Conservation (phyloP, 2,888 invertebrate species). For the Epsilonema sp. region DNA sequence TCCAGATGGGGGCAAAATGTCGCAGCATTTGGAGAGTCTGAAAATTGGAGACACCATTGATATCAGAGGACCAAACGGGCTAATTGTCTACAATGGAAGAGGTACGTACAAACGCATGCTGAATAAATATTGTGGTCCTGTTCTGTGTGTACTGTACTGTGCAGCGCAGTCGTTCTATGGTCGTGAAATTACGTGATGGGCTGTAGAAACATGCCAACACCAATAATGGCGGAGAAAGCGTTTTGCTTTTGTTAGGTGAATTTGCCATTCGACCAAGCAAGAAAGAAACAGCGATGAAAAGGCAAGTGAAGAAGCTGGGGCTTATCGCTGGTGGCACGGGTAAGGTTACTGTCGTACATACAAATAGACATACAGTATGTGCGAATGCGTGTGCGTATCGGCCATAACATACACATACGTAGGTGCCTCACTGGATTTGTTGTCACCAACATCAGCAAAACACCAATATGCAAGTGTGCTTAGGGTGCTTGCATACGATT, state of each 20-base stretch:
- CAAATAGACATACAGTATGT: no score
- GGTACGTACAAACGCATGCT: constrained; percentile 19
- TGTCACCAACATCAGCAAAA: not conserved
- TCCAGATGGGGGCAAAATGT: constrained; percentile 92
- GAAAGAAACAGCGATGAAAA: constrained; percentile 56
- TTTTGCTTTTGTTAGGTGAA: constrained; percentile 45
- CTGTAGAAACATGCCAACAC: not conserved
- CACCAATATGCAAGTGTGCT: not conserved
- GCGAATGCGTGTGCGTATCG: no score
- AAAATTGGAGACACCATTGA: constrained; percentile 78
- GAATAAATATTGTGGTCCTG: not conserved
- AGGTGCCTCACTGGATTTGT: no score
- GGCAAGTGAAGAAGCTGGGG: constrained; percentile 51
- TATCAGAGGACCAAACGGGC: constrained; percentile 79
- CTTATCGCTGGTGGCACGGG: constrained; percentile 73
- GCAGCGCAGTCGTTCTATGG: no score
- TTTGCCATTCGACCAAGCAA: constrained; percentile 69
- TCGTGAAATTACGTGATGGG: no score
- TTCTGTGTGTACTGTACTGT: no score
- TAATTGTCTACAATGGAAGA: constrained; percentile 58
- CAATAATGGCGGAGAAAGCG: no score
- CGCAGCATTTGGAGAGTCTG: constrained; percentile 71
- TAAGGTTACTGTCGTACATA: no score
- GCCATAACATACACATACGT: no score
- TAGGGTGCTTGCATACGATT: not conserved